Evolutionary conservation across 2,888 invertebrate species (phyloP).

Genomic region (Heteromyza rotundicornis): DNA sequence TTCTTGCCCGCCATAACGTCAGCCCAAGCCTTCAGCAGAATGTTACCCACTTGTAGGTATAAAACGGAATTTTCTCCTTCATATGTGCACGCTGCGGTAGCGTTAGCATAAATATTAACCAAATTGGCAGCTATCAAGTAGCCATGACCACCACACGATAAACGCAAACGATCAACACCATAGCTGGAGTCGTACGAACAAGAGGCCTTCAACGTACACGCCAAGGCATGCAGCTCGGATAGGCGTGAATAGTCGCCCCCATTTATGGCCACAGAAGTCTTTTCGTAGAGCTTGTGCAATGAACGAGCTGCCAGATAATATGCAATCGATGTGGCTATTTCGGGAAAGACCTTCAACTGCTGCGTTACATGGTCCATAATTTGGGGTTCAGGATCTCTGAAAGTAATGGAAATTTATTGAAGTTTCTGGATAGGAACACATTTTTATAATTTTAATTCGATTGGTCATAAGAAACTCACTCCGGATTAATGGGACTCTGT

Average conservation of each 20-base stretch:
- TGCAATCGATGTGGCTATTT: constrained; percentile 78
- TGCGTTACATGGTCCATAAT: constrained; percentile 92
- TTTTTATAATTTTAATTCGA: not conserved
- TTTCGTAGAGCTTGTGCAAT: constrained; percentile 74
- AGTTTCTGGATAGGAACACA: not conserved
- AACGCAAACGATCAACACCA: constrained; percentile 80
- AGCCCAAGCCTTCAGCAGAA: constrained; percentile 78
- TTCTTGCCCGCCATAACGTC: constrained; percentile 67
- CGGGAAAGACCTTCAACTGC: constrained; percentile 86
- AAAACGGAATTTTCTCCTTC: constrained; percentile 96
- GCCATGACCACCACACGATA: constrained; percentile 93
- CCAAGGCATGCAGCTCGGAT: constrained; percentile 83
- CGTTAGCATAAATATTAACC: constrained; percentile 78
- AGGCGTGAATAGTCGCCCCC: constrained; percentile 77
- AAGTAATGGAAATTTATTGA: constrained; percentile 30
- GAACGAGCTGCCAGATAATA: constrained; percentile 74
- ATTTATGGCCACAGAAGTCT: constrained; percentile 76
- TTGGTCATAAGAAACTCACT: constrained; percentile 63
- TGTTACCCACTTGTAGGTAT: constrained; percentile 83
- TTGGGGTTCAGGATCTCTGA: constrained; percentile 81
- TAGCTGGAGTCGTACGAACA: constrained; percentile 74
- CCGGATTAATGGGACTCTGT: constrained; percentile 81
- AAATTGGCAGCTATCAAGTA: constrained; percentile 84
- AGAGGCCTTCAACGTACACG: constrained; percentile 88
- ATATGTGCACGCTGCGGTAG: constrained; percentile 87